These are phyloP conservation scores for Ariolimax columbianus DNA, from an alignment of 2,888 invertebrate genomes.

Conservation along the genomic window DNA sequence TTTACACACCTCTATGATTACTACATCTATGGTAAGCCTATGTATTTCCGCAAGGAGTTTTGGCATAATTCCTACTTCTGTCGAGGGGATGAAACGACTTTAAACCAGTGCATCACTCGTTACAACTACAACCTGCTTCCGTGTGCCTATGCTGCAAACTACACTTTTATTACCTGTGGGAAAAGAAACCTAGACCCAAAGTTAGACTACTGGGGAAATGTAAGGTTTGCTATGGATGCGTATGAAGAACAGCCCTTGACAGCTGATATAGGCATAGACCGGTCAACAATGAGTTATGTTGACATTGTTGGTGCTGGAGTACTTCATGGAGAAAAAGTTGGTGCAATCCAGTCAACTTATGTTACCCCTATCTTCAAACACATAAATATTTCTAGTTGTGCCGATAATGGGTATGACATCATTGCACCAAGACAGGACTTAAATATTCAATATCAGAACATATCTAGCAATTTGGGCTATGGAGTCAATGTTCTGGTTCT, in stretches of 20 bases:
- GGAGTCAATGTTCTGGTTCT: slow-evolving; percentile 93
- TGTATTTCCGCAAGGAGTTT: slow-evolving; percentile 76
- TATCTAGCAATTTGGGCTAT: slow-evolving; percentile 88
- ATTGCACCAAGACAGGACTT: slow-evolving; percentile 90
- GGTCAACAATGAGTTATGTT: slow-evolving; percentile 86
- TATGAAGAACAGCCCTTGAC: slow-evolving; percentile 86
- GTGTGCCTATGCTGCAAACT: slow-evolving; percentile 89
- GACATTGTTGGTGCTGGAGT: slow-evolving; percentile 95
- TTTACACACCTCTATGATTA: slow-evolving; percentile 80
- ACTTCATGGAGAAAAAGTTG: slow-evolving; percentile 94
- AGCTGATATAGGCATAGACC: slow-evolving; percentile 78
- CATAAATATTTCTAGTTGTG: slow-evolving; percentile 90
- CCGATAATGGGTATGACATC: slow-evolving; percentile 93
- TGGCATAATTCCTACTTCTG: slow-evolving; percentile 77
- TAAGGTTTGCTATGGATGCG: slow-evolving; percentile 92
- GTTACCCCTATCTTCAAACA: slow-evolving; percentile 89
- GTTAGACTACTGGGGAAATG: slow-evolving; percentile 90
- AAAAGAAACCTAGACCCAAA: slow-evolving; percentile 69
- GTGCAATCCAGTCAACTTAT: slow-evolving; percentile 91
- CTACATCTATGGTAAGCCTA: slow-evolving; percentile 74
- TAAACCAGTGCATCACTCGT: slow-evolving; percentile 84
- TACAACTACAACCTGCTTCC: slow-evolving; percentile 87
- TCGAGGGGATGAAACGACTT: slow-evolving; percentile 77
- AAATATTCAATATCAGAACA: slow-evolving; percentile 80
- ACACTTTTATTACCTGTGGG: slow-evolving; percentile 95